Conservation (phyloP, 2,113 vertebrate genomes). For the Hystrix cristata region DNA sequence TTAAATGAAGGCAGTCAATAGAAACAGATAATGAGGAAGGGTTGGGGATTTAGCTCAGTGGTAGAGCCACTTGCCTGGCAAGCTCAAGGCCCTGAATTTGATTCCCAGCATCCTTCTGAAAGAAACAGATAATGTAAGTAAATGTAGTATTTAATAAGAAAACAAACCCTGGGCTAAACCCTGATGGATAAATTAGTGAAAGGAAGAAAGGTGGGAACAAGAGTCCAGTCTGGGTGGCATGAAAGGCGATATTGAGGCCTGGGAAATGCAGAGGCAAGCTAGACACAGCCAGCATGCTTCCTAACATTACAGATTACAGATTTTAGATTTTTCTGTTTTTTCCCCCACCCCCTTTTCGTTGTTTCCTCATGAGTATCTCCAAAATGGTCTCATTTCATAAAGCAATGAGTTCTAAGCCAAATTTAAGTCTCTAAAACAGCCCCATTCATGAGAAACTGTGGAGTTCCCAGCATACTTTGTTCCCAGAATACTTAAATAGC, state of each 20-base stretch:
- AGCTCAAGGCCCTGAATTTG: no score
- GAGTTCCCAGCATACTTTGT: neutral
- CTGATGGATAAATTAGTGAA: conserved; percentile 39
- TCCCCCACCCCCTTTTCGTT: conserved; percentile 69
- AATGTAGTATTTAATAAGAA: neutral
- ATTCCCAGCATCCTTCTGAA: no score
- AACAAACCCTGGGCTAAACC: neutral
- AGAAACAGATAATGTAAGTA: neutral
- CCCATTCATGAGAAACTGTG: neutral
- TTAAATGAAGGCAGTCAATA: neutral
- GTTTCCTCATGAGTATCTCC: neutral
- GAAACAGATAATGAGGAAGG: neutral
- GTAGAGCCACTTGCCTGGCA: no score
- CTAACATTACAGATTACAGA: neutral
- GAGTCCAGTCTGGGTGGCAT: conserved; percentile 11
- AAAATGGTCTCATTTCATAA: conserved; percentile 30
- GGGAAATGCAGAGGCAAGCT: neutral
- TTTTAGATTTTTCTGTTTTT: conserved; percentile 41
- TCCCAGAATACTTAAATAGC: neutral
- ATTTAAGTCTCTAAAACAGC: neutral
- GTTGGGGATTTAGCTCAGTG: no score
- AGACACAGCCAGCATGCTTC: neutral
- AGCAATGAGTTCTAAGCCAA: neutral
- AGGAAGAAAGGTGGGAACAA: conserved; percentile 9
- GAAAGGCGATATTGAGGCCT: neutral